Evolutionary conservation across 2,113 vertebrate species (phyloP), one percentile per base, ranked within the genome.

Genomic region (Probosciger aterrimus): DNA sequence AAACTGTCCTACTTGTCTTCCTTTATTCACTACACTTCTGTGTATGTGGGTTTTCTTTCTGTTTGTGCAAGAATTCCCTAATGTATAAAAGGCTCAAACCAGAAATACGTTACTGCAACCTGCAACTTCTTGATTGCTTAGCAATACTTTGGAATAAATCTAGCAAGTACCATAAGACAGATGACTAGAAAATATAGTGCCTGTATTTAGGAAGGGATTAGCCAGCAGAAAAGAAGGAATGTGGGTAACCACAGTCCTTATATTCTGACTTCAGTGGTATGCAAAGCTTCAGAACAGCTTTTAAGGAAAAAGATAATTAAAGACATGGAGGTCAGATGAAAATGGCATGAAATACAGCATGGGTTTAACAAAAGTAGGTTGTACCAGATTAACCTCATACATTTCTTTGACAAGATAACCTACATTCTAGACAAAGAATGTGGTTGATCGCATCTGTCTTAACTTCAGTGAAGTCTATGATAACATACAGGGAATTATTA

Each of bases 361-460:
- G 35, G 43, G 43, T 24, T 97, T 96, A 95, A 82, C 60, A 2
- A 91, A 96, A 97, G 86, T 68, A 91, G 95, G 84, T 97, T 91
- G 86, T 68, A 88, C 52, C 80, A 92, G 95, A 88, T 96, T 96
- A 95, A 93, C 77, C 83, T 94, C 68, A 73, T 93, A 67, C 18
- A 86, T 95, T 92, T 93, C 80, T 92, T 88, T 91, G 73, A 91
- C 77, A 70, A 95, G 83, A 95, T 93, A 97, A 93, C 91, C 91
- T 88, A 68, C 77, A n/a, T 91, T 92, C 50, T 53, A 92, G 88
- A 93, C 86, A 93, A 94, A 91, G 76, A 88, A 94, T 75, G 4
- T 90, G 95, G 93, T 64, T 92, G 92, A 95, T 96, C 64, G 57
- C 83, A 81, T 86, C 92, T 84, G 43, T 86, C 86, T 92, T 93